phyloP scores from a whole-genome alignment of 2,113 vertebrate species.

The Gulo gulo region DNA sequence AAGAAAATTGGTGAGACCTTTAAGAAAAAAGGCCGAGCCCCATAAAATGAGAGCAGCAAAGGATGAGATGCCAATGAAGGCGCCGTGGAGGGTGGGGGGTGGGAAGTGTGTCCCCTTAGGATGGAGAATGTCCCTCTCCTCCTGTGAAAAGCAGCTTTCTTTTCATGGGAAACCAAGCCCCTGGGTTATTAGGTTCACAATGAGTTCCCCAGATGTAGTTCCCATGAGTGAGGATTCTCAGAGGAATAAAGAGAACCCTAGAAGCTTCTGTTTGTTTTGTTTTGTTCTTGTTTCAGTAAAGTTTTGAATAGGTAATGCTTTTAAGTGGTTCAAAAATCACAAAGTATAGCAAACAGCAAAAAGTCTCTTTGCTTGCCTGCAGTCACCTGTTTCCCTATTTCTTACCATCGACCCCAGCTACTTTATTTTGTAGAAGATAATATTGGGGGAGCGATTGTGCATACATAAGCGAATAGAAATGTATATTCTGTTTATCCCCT shows the following conservation, averaged over 20 bases:
- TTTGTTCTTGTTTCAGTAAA: background rate
- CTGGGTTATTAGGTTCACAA: slow-evolving; percentile 50
- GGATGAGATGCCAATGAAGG: background rate
- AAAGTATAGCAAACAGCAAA: background rate
- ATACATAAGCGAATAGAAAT: fast-evolving
- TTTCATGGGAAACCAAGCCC: slow-evolving; percentile 35
- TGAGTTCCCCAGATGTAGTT: slow-evolving; percentile 81
- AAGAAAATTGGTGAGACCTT: background rate
- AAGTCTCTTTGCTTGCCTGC: background rate
- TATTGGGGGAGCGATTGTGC: fast-evolving
- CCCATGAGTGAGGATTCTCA: slow-evolving; percentile 62
- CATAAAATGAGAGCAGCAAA: slow-evolving; percentile 50
- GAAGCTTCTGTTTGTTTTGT: slow-evolving; percentile 15
- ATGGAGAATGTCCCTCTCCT: slow-evolving; percentile 61
- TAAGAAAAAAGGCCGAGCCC: background rate
- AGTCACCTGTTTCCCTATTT: background rate
- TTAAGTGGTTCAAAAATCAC: background rate
- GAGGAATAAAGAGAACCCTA: slow-evolving; percentile 53
- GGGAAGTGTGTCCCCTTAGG: slow-evolving; percentile 40
- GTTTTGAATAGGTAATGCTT: background rate
- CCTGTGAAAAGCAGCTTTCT: slow-evolving; percentile 15
- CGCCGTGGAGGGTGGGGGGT: background rate
- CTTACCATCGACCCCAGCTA: fast-evolving
- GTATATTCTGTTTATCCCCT: fast-evolving
- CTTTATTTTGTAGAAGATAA: fast-evolving